These are phyloP conservation scores for Scomberomorus guttatus DNA, from an alignment of 2,797 vertebrate genomes.

Conservation along the genomic window DNA sequence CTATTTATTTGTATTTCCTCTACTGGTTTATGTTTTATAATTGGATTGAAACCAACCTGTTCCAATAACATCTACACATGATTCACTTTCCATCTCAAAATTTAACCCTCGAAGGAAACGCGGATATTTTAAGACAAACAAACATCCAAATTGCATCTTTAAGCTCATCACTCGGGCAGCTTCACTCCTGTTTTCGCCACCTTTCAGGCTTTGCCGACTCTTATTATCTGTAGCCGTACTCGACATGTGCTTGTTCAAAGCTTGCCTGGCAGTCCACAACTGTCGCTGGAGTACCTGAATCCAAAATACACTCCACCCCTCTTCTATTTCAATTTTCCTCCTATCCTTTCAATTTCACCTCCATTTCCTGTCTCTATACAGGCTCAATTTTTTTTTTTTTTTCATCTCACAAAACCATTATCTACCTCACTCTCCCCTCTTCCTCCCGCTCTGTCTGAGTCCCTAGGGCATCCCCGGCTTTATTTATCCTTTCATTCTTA, in stretches of 20 bases:
- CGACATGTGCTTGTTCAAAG: slow-evolving; percentile 35
- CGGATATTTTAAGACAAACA: neutral
- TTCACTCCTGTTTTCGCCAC: neutral
- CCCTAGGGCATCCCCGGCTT: slow-evolving; percentile 52
- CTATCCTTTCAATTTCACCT: slow-evolving; percentile 69
- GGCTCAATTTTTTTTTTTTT: slow-evolving; percentile 46
- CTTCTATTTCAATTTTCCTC: slow-evolving; percentile 66
- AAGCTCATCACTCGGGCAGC: neutral
- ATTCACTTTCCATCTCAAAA: neutral
- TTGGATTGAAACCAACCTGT: neutral
- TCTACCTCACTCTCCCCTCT: slow-evolving; percentile 35
- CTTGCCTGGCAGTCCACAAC: slow-evolving; percentile 27
- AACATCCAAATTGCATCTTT: neutral
- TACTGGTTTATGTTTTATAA: neutral
- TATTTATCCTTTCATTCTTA: slow-evolving; percentile 60
- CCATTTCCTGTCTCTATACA: slow-evolving; percentile 63
- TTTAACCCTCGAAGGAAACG: neutral
- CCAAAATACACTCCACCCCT: slow-evolving; percentile 35
- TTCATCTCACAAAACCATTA: slow-evolving; percentile 64
- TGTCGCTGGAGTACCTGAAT: slow-evolving; percentile 15
- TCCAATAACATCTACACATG: neutral
- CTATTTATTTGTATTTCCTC: neutral
- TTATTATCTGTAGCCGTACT: slow-evolving; percentile 16
- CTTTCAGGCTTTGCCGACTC: slow-evolving; percentile 23
- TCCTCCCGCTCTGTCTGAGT: slow-evolving; percentile 30